A percentile compares a stretch with the other conserved stretches of the same genome.
Conservation (phyloP, 1,140 invertebrate species). For the Cyphomyrmex costatus region DNA sequence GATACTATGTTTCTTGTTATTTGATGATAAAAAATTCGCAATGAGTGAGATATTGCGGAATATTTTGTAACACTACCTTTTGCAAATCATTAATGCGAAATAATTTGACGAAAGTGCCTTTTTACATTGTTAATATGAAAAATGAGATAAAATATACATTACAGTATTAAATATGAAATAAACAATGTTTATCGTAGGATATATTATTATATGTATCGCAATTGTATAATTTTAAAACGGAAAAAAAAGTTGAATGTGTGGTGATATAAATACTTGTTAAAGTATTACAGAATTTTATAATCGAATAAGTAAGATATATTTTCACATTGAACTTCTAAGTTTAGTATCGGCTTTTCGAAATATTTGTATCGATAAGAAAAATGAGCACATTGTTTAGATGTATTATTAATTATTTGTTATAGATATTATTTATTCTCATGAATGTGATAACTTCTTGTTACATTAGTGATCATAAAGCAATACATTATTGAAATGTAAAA, state of each 20-base stretch:
- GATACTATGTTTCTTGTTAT: slow-evolving; percentile 50
- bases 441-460: slow-evolving; percentile 31
- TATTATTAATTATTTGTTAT: slow-evolving; percentile 37
- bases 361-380: background rate
- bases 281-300: slow-evolving; percentile 7
- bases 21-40: slow-evolving; percentile 36
- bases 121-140: slow-evolving; percentile 8
- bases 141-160: background rate
- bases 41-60: slow-evolving; percentile 49
- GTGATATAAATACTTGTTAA: slow-evolving; percentile 1
- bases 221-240: slow-evolving; percentile 11
- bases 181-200: background rate
- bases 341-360: background rate
- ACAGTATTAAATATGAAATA: background rate
- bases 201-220: slow-evolving; percentile 14
- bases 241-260: background rate
- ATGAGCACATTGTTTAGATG: slow-evolving; percentile 25
- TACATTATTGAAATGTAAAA: slow-evolving; percentile 10
- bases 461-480: background rate
- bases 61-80: slow-evolving; percentile 25
- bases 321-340: background rate
- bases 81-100: background rate
- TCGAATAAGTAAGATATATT: slow-evolving; percentile 15
- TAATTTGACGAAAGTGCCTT: slow-evolving; percentile 52
- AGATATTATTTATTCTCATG: background rate